Evolutionary conservation across 2,113 vertebrate species (phyloP).

Genomic region (Notarius quadriscutis): DNA sequence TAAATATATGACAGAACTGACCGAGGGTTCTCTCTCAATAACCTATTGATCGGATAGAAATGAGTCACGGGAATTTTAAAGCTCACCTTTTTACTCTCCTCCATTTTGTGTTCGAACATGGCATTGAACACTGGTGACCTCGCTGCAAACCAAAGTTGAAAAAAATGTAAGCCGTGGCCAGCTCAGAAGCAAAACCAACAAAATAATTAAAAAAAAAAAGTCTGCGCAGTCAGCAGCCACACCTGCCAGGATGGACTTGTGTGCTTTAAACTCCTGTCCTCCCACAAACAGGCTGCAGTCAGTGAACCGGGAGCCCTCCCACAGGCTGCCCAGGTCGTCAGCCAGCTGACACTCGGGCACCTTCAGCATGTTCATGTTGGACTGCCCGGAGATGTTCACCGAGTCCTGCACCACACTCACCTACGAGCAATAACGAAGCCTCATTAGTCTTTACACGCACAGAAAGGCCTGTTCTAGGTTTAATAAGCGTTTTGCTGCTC

Average conservation of each 20-base stretch:
- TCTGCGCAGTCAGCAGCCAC: slow-evolving; percentile 35
- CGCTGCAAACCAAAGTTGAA: slow-evolving; percentile 67
- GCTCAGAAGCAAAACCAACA: neutral
- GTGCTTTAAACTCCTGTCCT: slow-evolving; percentile 96
- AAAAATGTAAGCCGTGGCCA: neutral
- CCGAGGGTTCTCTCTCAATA: neutral
- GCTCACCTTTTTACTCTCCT: slow-evolving; percentile 96
- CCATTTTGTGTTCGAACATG: slow-evolving; percentile 99
- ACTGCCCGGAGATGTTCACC: slow-evolving; percentile 96
- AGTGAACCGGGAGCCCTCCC: slow-evolving; percentile 97
- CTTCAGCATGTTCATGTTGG: slow-evolving; percentile 99
- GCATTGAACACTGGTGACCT: slow-evolving; percentile 97
- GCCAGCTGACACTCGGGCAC: slow-evolving; percentile 95
- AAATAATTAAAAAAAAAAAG: neutral
- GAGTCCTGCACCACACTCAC: slow-evolving; percentile 98
- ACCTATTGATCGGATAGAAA: neutral
- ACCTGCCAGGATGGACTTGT: slow-evolving; percentile 99
- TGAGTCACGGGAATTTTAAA: neutral
- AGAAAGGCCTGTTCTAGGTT: neutral
- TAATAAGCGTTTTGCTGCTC: neutral
- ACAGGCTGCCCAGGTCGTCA: slow-evolving; percentile 92
- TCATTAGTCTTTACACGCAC: neutral
- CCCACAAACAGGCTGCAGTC: slow-evolving; percentile 96
- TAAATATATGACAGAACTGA: neutral
- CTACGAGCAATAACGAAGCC: slow-evolving; percentile 60